Base-by-base conservation (phyloP, 2,888 invertebrate species). In the Cryptus armator region DNA sequence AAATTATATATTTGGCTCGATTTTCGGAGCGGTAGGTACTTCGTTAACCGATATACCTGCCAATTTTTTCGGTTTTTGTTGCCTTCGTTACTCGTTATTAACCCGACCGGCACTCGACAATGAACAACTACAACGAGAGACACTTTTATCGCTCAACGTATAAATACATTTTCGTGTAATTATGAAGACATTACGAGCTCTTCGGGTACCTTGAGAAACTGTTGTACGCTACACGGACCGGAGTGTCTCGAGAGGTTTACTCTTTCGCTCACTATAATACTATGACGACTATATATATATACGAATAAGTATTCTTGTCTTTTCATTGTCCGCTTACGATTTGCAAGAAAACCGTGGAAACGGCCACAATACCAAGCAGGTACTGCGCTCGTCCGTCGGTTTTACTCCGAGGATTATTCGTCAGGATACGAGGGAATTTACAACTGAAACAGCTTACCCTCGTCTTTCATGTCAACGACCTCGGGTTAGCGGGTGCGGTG, bases 381-480 rank as follows among this genome's bases (percentile, higher is more conserved):
- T 37, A 37, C 37, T 37, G 37, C 37, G 37, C 37, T 9, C 6
- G 37, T 53, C n/a, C n/a, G 32, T 70, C 6, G 51, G 10, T 70
- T 70, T 70, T 70, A 70, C 53, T 53, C 32, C 37, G 14, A 5
- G 70, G 70, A 32, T 70, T 70, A 37, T 70, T 53, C 51, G 32
- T 70, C 66, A 51, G 64, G 46, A 44, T 72, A 64, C 66, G 44
- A 24, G 67, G 68, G 79, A 66, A 72, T 85, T 80, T 68, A 84
- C 75, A 81, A 81, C 77, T 84, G 84, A 76, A 84, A 77, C 76
- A 76, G 76, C 14, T 64, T 81, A 84, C 81, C 84, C 81, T 81
- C 81, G 64, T 37, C 37, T 64, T 64, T 12, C 43, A 14, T n/a
- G 9, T 37, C 37, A 64, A 14, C 37, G 37, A 64, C 16, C 64